These are phyloP conservation scores for Cerceris rybyensis DNA, from an alignment of 2,888 invertebrate species.

Conservation along the genomic window DNA sequence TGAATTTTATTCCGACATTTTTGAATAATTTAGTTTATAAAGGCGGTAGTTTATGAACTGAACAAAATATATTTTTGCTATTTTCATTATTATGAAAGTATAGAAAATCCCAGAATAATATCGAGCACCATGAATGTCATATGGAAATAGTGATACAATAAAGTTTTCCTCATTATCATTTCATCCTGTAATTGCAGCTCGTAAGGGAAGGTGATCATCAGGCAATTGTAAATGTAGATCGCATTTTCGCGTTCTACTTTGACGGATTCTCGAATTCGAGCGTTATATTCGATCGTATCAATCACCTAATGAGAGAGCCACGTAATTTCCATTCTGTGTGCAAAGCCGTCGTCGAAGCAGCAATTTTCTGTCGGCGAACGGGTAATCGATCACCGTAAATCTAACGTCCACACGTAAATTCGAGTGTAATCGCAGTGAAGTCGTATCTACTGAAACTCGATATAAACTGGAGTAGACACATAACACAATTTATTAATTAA, in stretches of 20 bases:
- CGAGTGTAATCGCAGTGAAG: constrained; percentile 6
- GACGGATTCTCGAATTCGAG: constrained; percentile 34
- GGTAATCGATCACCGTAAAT: constrained; percentile 52
- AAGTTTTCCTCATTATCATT: no score
- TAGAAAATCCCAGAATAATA: no score
- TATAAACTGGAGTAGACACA: no score
- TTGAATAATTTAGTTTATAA: no score
- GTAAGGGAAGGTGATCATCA: not conserved
- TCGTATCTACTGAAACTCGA: no score
- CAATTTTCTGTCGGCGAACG: constrained; percentile 44
- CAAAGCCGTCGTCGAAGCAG: constrained; percentile 41
- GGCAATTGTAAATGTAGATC: constrained; percentile 9
- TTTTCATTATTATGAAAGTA: not conserved
- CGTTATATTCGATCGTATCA: constrained; percentile 58
- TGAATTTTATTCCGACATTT: no score
- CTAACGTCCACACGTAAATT: constrained; percentile 1
- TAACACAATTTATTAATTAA: no score
- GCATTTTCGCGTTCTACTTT: constrained; percentile 8
- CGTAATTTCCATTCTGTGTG: constrained; percentile 42
- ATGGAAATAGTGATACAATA: no score
- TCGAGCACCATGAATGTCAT: no score
- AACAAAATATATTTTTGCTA: not conserved
- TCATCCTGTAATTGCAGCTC: not conserved
- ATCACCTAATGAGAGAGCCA: constrained; percentile 52
- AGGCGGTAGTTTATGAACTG: no score